phyloP scores from a whole-genome alignment of 2,888 invertebrate genomes.

The Drosophila helvetica region DNA sequence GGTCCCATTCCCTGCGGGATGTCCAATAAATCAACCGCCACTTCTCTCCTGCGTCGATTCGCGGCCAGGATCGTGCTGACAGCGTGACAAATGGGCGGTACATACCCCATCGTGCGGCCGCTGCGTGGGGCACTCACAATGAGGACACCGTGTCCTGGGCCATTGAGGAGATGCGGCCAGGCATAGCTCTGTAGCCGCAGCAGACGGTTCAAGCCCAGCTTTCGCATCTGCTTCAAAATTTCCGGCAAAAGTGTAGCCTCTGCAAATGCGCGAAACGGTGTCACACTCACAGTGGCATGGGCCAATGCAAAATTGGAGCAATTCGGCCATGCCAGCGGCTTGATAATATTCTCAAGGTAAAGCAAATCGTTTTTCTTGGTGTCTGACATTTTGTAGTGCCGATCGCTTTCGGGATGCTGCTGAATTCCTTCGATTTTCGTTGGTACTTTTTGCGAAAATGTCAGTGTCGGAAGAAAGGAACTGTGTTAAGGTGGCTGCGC shows the following conservation, averaged over 20 bases:
- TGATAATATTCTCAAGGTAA: slow-evolving; percentile 16
- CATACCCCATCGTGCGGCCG: slow-evolving; percentile 59
- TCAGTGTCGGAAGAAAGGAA: not conserved
- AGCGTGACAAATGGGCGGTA: slow-evolving; percentile 55
- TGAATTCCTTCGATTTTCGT: not conserved
- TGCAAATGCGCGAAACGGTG: slow-evolving; percentile 32
- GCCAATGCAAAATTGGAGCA: slow-evolving; percentile 59
- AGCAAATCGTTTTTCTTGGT: not conserved
- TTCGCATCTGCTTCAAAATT: slow-evolving; percentile 43
- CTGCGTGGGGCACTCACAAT: slow-evolving; percentile 61
- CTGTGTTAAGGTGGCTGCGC: no score
- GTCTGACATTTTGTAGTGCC: not conserved
- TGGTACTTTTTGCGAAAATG: not conserved
- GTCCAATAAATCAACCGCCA: slow-evolving; percentile 1
- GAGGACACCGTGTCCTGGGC: slow-evolving; percentile 44
- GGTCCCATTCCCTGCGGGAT: slow-evolving; percentile 26
- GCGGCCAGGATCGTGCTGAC: slow-evolving; percentile 20
- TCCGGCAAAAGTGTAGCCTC: slow-evolving; percentile 52
- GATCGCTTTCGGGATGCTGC: not conserved
- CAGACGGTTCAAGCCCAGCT: slow-evolving; percentile 35
- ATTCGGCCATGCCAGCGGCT: slow-evolving; percentile 48
- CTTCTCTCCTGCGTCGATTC: not conserved
- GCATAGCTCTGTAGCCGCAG: slow-evolving; percentile 64
- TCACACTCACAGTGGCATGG: slow-evolving; percentile 29
- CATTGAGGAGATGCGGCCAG: slow-evolving; percentile 51